Percentiles rank a stretch among this genome's conserved stretches.
Conservation (phyloP, 2,113 vertebrate genomes). For the Indri indri region DNA sequence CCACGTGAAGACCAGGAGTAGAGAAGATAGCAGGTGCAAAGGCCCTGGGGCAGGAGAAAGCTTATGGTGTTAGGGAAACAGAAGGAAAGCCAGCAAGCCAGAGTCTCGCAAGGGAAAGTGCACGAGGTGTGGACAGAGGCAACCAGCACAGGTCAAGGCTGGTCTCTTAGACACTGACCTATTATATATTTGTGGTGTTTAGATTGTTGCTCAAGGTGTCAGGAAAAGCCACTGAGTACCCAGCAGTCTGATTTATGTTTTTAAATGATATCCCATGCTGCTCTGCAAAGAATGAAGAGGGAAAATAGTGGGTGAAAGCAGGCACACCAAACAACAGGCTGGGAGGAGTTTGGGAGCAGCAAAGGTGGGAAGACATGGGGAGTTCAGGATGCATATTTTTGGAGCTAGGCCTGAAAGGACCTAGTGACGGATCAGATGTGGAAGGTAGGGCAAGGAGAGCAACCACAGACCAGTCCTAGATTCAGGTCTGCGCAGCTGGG, state of each 20-base stretch:
- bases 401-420: neutral
- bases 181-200: neutral
- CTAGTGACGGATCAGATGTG: neutral
- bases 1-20: neutral
- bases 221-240: neutral
- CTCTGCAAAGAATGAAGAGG: neutral
- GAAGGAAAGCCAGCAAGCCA: neutral
- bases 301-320: neutral
- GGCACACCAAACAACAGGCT: neutral
- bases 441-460: neutral
- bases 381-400: neutral
- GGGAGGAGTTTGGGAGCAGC: neutral
- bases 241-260: neutral
- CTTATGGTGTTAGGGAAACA: neutral
- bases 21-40: neutral
- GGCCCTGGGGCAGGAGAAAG: neutral
- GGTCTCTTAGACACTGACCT: too few species aligned
- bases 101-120: neutral
- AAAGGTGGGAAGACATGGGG: neutral
- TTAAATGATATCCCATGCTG: neutral
- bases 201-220: neutral
- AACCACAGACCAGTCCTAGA: neutral
- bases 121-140: neutral
- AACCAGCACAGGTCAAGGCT: neutral
- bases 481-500: neutral